phyloP scores from a whole-genome alignment of 2,888 invertebrate species.

The Drosophila silvestris region DNA sequence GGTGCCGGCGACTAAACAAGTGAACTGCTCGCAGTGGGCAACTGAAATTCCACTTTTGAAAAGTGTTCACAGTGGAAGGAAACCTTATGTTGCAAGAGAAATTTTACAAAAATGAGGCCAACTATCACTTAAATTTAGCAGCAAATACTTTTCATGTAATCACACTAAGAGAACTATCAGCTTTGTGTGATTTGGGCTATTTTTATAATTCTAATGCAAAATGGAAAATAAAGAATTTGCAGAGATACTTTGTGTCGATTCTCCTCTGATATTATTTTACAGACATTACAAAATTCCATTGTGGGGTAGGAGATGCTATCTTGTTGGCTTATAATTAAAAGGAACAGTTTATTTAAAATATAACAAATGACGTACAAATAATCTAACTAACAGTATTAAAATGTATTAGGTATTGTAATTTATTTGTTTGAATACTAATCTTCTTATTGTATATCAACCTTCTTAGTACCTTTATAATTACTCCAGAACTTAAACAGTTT shows the following conservation, averaged over 20 bases:
- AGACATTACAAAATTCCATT: not conserved
- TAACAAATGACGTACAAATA: not conserved
- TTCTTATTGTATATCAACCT: not conserved
- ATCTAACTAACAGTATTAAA: not conserved
- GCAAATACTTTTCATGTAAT: not conserved
- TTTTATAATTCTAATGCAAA: not conserved
- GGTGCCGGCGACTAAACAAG: not conserved
- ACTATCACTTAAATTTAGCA: not conserved
- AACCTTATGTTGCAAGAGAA: not conserved
- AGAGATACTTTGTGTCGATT: not conserved
- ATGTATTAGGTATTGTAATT: not conserved
- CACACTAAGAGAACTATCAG: not conserved
- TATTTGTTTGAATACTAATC: not conserved
- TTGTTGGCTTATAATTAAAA: not conserved
- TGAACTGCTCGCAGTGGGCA: not conserved
- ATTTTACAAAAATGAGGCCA: not conserved
- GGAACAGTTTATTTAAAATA: not conserved
- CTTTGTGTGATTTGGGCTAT: not conserved
- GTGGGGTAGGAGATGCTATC: too few relatives aligned
- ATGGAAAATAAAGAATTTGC: not conserved
- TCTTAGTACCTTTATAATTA: not conserved
- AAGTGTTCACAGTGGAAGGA: not conserved
- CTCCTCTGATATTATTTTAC: not conserved
- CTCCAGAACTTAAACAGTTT: not conserved
- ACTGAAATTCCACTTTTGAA: not conserved